Evolutionary conservation across 2,797 vertebrate species (phyloP).

Genomic region (Dermochelys coriacea): DNA sequence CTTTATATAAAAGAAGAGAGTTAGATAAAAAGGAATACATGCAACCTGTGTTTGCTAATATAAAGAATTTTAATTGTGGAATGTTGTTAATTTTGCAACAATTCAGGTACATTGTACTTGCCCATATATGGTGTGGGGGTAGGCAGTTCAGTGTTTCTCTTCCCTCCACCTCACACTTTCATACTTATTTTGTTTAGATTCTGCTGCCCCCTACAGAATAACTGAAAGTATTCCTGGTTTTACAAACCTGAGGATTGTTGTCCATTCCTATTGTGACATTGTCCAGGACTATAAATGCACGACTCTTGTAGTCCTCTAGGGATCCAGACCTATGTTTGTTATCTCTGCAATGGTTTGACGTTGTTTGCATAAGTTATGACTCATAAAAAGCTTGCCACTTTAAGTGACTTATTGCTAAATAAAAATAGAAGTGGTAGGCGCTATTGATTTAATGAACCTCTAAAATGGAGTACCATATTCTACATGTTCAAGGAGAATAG

Average conservation of each 20-base stretch:
- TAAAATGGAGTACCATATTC: slow-evolving; percentile 4
- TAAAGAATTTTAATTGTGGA: slow-evolving; percentile 80
- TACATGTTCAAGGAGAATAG: neutral
- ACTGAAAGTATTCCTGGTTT: slow-evolving; percentile 29
- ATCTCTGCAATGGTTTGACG: neutral
- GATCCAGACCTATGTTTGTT: neutral
- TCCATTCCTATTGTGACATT: neutral
- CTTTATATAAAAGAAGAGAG: slow-evolving; percentile 81
- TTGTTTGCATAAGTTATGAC: neutral
- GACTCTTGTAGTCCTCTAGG: neutral
- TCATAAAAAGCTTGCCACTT: neutral
- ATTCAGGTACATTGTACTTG: slow-evolving; percentile 50
- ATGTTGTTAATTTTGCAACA: slow-evolving; percentile 72
- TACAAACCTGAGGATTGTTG: neutral
- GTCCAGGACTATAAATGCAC: neutral
- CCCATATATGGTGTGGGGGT: slow-evolving; percentile 26
- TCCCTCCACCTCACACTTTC: neutral
- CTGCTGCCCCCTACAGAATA: slow-evolving; percentile 80
- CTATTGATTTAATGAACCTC: neutral
- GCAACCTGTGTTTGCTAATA: slow-evolving; percentile 69
- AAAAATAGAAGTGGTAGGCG: neutral
- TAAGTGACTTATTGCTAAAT: neutral
- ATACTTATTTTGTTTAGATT: slow-evolving; percentile 74
- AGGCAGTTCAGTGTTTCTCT: slow-evolving; percentile 36
- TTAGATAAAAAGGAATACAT: slow-evolving; percentile 77